Evolutionary conservation across 2,888 invertebrate species (phyloP), one percentile per base, ranked within the genome.

Genomic region (Anthophora plumipes): DNA sequence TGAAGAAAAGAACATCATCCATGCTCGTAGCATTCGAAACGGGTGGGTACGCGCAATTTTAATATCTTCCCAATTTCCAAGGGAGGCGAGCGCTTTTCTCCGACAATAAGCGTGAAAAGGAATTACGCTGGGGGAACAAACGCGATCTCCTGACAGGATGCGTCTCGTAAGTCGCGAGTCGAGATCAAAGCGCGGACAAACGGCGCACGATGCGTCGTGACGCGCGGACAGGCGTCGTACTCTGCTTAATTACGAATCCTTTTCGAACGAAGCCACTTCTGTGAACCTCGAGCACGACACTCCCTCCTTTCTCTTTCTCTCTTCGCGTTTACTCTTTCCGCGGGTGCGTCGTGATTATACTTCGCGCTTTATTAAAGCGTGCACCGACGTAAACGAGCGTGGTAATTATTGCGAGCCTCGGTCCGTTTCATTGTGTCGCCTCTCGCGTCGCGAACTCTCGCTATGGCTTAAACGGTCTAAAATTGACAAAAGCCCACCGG

Each of bases 221-320:
- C 55, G 80, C 60, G 54, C 59, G 69, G 74, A 77, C 57, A 43
- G 59, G 52, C 52, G 67, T 31, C 57, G 7, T 48, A 57, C 70
- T 75, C 78, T 63, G 77, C 76, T 82, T 85, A 85, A 84, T 85
- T 80, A 70, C 80, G 67, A 66, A 59, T 70, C 81, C 74, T 77
- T 66, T 67, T 52, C 68, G 59, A 79, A 79, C 57, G 71, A 48
- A 46, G 59, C 75, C 55, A 55, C 71, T 80, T 81, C 52, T 66
- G 46, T 46, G 39, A 59, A n/a, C n/a, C n/a, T n/a, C n/a, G n/a
- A n/a, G n/a, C 31, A 31, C 31, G 4, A 31, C n/a, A n/a, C n/a
- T n/a, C n/a, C n/a, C n/a, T 31, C 31, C 31, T 31, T 31, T 31
- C 31, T 3, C 31, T n/a, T n/a, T n/a, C n/a, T n/a, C n/a, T n/a